Evolutionary conservation across 2,797 vertebrate species (phyloP), one percentile per base, ranked within the genome.

Genomic region (Spondyliosoma cantharus): DNA sequence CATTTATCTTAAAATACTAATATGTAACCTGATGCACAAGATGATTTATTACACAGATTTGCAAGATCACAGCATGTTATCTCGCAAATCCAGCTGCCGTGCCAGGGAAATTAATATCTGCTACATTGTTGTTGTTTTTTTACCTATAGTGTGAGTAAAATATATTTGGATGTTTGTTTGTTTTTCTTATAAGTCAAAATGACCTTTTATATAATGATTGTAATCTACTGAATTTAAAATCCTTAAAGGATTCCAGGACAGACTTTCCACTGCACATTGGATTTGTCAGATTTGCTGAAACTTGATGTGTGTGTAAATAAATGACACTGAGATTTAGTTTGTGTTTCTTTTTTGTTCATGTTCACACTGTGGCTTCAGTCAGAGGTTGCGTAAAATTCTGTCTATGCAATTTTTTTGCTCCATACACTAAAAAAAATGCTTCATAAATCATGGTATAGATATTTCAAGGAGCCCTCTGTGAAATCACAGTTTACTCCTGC

Each of bases 381-480:
- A 37, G 37, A 37, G 8, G 37, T 37, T 9, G 8, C 3, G 37
- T 37, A 11, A 9, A 37, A 11, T 37, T 37, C 8, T 37, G 37
- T 37, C 37, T 37, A 8, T 11, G 37, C 37, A 0, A 74, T 48
- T 48, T 24, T 42, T 14, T 4, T 90, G 45, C 0, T 93, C 92
- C 61, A 95, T 25, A 37, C 50, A 92, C 25, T 89, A 37, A 37
- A 86, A 62, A 94, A 90, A 56, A 93, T 11, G 80, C 69, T 52
- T 92, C 52, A 48, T 93, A 84, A 87, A 94, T 88, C 94, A 95
- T 94, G 53, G 2, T 82, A 16, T 45, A 54, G 13, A 5, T 50
- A 7, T 42, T n/a, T 60, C 0, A n/a, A 50, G 11, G 14, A 29
- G 9, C 5, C 3, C n/a, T 46, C 14, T n/a, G 7, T 19, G 29